These are phyloP conservation scores for human DNA, from an alignment of 2,113 vertebrate species.

Conservation along the genomic window GRCh38 chr3:52025001-52025500, in stretches of 20 bases:
- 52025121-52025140: not conserved
- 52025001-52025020: conserved; percentile 1
- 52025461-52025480: not conserved
- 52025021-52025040: not conserved
- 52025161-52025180: not conserved
- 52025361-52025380: not conserved
- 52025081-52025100: not conserved
- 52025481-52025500: not conserved
- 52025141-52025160: not conserved
- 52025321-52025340: not conserved
- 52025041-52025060: not conserved
- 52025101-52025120: not conserved
- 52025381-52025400: not conserved
- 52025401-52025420: not conserved
- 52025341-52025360: not conserved
- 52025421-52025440: too few relatives aligned
- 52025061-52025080: not conserved
- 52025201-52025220: not conserved
- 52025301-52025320: not conserved
- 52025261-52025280: not conserved
- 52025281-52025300: not conserved
- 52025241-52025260: not conserved
- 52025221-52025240: not conserved
- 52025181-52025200: not conserved
- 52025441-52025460: not conserved